Percentiles rank a stretch among this genome's conserved stretches.
Evolutionary conservation across 2,797 vertebrate species (phyloP).

Genomic region (Nannoperca australis): DNA sequence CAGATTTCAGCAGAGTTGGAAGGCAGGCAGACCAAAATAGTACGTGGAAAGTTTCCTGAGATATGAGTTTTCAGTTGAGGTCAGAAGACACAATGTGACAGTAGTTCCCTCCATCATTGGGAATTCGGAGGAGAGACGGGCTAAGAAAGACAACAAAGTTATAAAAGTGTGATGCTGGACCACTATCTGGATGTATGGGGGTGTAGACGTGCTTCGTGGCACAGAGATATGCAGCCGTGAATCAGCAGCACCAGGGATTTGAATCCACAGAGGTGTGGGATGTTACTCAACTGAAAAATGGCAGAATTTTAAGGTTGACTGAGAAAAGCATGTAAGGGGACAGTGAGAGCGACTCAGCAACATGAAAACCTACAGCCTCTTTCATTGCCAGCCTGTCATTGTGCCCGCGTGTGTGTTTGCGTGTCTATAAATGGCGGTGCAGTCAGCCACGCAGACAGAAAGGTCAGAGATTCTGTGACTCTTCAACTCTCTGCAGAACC

Average conservation of each 20-base stretch:
- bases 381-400: constrained; percentile 41
- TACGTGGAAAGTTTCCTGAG: constrained; percentile 34
- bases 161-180: constrained; percentile 4
- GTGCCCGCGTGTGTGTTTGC: constrained; percentile 12
- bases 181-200: background rate
- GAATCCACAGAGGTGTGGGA: constrained; percentile 13
- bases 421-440: constrained; percentile 58
- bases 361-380: constrained; percentile 46
- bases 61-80: constrained; percentile 14
- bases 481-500: constrained; percentile 66
- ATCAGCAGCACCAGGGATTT: constrained; percentile 27
- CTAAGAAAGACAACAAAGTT: constrained; percentile 10
- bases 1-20: constrained; percentile 3
- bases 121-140: constrained; percentile 34
- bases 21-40: background rate
- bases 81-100: constrained; percentile 33
- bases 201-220: background rate
- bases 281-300: constrained; percentile 18
- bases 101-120: constrained; percentile 24
- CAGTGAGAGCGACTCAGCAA: constrained; percentile 25
- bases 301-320: constrained; percentile 45
- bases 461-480: constrained; percentile 72
- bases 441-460: constrained; percentile 64
- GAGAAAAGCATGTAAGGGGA: constrained; percentile 48
- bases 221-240: constrained; percentile 25